Evolutionary conservation across 2,113 vertebrate species (phyloP), one percentile per base, ranked within the genome.

Genomic region (Rana temporaria): DNA sequence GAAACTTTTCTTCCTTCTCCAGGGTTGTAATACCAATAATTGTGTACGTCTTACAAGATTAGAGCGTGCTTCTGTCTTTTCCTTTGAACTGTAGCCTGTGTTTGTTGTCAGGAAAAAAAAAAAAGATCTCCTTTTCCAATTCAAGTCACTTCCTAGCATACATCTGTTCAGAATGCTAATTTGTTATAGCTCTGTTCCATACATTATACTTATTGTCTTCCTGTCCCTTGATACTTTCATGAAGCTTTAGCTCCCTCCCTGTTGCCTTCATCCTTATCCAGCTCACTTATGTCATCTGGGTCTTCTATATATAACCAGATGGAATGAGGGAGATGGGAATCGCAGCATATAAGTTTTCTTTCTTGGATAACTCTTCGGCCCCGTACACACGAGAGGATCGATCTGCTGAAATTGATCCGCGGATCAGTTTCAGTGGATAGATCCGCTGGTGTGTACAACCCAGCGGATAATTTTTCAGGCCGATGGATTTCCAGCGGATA

Each of bases 71-170:
- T 48, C 75, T 52, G 48, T 67, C 52, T 67, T 26, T 57, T 80
- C 78, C 78, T 80, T 80, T 80, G 78, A 80, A 63, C 78, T 63
- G 57, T 60, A 71, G 78, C 67, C 78, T 24, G 66, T 79, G 78
- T 79, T 59, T 79, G 65, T 69, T 69, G 65, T 59, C 34, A 63
- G 56, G 66, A 48, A 59, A 53, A 70, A 69, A 69, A 16, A 63
- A 60, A 53, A 70, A 69, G 20, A 63, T 42, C 16, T 71, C 30
- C 18, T 79, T 67, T 71, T 80, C 78, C 38, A n/a, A 60, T 60
- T 70, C 78, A 42, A 70, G 78, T 48, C 34, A 4, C 78, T 68
- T 69, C 65, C 53, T 52, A 24, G 56, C 56, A 22, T 80, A 68
- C 67, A 80, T 71, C 78, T 80, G 66, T 34, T 60, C 78, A 6